Evolutionary conservation across 2,888 invertebrate species (phyloP), one percentile per base, ranked within the genome.

Genomic region (Tipula lateralis): DNA sequence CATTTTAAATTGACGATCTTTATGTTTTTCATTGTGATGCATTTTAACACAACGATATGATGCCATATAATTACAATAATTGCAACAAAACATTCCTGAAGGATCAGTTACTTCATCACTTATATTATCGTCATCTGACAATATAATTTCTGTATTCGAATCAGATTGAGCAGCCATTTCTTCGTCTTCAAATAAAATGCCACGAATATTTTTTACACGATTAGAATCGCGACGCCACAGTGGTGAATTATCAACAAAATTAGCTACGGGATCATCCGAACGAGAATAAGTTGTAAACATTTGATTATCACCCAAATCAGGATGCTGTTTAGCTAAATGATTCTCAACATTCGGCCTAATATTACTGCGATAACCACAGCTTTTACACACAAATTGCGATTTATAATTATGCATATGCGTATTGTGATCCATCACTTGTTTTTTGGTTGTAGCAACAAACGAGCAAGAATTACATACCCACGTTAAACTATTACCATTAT

Each of bases 381-480:
- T 90, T 0, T 91, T 92, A 87, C 96, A 96, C 87, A 94, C 94
- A 88, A 91, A 96, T 86, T 95, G 95, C 87, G 92, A 91, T 85
- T 93, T 93, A 1, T 94, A 92, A 34, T 92, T 91, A 87, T 96
- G 96, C 6, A 89, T 87, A 36, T 89, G 90, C 0, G 89, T 88
- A 36, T 93, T 93, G 87, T 95, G 95, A 0, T 91, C 90, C 0
- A 91, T 89, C 36, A 94, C 92, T 83, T 93, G 93, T 0, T 91
- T 91, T 29, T 93, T 92, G 0, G 93, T 92, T 85, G 91, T 90
- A 86, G 92, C 92, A 85, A 92, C 92, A 87, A 91, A 93, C 83
- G 92, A 91, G 87, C 95, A 95, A 32, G 94, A 88, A 16, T 93
- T 93, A 87, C 95, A 95, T 85, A 93, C 87, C 89, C 85, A 88